Base-by-base conservation (phyloP, 2,888 invertebrate genomes). In the Eupsilia transversa region DNA sequence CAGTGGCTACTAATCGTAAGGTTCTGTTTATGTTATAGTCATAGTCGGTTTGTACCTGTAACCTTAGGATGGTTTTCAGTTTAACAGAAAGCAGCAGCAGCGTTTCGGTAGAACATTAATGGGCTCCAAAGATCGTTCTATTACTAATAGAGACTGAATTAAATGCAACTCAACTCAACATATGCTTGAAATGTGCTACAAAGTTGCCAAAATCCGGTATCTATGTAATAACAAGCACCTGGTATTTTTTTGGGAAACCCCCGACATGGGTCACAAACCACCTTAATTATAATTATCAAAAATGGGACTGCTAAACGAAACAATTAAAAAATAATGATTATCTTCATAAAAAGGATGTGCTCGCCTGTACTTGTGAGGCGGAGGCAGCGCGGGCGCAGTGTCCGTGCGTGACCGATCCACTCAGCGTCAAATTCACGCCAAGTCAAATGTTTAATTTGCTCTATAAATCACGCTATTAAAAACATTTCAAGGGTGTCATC, bases 371-470 rank as follows among this genome's bases (percentile, higher is more conserved):
- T 23, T 30, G 60, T 68, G 76, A 80, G 77, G 77, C 80, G 79
- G 80, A 80, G 89, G 83, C 85, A 82, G 83, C 86, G 86, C 88
- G 88, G 87, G 86, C 89, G 82, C 89, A 84, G 77, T 85, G 94
- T 92, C 95, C 96, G 96, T 96, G 96, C 96, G 96, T 96, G 95
- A 93, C 96, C 88, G 94, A 96, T 96, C 93, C 95, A 95, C 96
- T 96, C 96, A 96, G 92, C 94, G 88, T 92, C 94, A 92, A 94
- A 96, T 96, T 96, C 96, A 96, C 96, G 96, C 89, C 94, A 96
- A 96, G 94, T 96, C 96, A 96, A 96, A 96, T 96, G 96, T 96
- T 96, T 96, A 96, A 96, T 96, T 96, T 96, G 96, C 94, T 96
- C 95, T 96, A 96, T 96, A 96, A 96, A 96, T 96, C 96, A 96